phyloP scores from a whole-genome alignment of 2,888 invertebrate genomes.

The Apamea epomidion region DNA sequence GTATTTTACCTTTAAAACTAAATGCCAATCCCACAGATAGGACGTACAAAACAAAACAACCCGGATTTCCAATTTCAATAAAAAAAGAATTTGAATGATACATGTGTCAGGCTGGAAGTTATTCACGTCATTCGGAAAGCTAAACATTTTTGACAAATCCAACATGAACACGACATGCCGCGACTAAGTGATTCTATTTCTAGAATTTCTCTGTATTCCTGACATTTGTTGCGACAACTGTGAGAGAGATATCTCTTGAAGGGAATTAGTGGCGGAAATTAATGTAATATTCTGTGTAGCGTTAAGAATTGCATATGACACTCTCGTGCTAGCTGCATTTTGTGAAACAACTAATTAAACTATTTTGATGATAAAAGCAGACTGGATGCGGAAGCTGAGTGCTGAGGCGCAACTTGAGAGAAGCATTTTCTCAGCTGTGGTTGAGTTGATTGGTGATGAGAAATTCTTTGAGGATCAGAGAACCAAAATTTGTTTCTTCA shows the following conservation, averaged over 20 bases:
- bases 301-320: constrained; percentile 8
- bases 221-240: constrained; percentile 18
- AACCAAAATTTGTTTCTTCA: background rate
- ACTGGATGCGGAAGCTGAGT: background rate
- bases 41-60: background rate
- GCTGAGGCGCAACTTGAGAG: background rate
- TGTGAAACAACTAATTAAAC: background rate
- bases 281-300: background rate
- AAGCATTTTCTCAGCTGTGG: background rate
- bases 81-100: constrained; percentile 27
- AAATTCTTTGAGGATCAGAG: background rate
- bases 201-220: background rate
- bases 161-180: background rate
- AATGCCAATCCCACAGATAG: background rate
- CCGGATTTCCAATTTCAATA: constrained; percentile 9
- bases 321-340: background rate
- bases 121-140: constrained; percentile 5
- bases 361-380: constrained; percentile 11
- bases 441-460: background rate
- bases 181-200: background rate
- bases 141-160: constrained; percentile 35
- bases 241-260: constrained; percentile 5
- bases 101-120: constrained; percentile 19
- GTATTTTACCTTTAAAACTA: background rate
- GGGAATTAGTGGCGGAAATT: constrained; percentile 3